phyloP scores from a whole-genome alignment of 1,140 invertebrate genomes.

The Trachymyrmex septentrionalis region DNA sequence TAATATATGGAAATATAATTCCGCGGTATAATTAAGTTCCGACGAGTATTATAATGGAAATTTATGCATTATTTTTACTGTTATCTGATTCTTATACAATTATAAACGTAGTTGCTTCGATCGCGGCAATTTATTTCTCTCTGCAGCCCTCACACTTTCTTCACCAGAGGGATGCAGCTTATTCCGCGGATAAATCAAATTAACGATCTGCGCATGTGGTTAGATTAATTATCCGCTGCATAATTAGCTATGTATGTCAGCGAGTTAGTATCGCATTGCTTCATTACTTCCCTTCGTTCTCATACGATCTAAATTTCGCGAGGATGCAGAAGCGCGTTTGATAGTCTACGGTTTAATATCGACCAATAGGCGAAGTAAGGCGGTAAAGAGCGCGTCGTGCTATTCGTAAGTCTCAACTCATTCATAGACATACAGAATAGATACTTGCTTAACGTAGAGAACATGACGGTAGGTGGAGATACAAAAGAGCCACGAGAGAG shows the following conservation, averaged over 20 bases:
- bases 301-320: constrained; percentile 13
- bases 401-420: constrained; percentile 61
- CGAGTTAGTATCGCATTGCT: constrained; percentile 18
- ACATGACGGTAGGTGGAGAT: constrained; percentile 66
- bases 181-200: not conserved
- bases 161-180: not conserved
- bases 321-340: constrained; percentile 27
- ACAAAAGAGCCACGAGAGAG: constrained; percentile 68
- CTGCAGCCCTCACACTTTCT: not conserved
- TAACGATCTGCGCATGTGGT: not conserved
- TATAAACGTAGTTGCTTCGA: not conserved
- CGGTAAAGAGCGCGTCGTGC: constrained; percentile 59
- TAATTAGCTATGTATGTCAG: not conserved
- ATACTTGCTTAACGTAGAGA: constrained; percentile 74
- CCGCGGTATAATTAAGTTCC: not conserved
- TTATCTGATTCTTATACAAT: not conserved
- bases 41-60: not conserved
- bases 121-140: not conserved
- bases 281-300: not conserved
- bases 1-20: constrained; percentile 13
- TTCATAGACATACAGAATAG: constrained; percentile 69
- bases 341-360: constrained; percentile 18
- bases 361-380: not conserved
- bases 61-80: not conserved
- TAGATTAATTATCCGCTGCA: not conserved